A percentile compares a stretch with the other conserved stretches of the same genome.
phyloP scores from a whole-genome alignment of 1,140 invertebrate genomes.

The Drosophila trapezifrons region DNA sequence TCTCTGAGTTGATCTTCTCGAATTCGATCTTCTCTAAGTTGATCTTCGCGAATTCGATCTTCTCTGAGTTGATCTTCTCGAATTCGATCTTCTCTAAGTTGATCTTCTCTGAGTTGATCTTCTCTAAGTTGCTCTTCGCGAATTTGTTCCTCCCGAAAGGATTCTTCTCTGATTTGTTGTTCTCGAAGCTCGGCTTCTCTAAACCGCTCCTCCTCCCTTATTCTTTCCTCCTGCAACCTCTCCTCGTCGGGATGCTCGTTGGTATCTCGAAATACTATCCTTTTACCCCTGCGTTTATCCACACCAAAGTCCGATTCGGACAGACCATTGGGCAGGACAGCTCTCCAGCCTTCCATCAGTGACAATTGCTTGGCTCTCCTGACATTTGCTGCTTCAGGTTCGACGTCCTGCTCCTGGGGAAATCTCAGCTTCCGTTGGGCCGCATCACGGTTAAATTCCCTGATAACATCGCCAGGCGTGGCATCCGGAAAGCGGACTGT shows the following conservation, averaged over 20 bases:
- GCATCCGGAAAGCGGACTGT: conserved; percentile 70
- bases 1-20: conserved; percentile 24
- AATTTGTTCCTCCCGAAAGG: conserved; percentile 17
- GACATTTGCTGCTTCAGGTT: neutral
- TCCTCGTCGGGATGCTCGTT: conserved; percentile 56
- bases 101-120: conserved; percentile 11
- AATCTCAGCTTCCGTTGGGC: conserved; percentile 73
- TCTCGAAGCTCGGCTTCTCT: conserved; percentile 30
- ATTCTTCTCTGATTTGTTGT: conserved; percentile 12
- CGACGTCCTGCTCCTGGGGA: conserved; percentile 46
- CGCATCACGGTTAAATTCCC: conserved; percentile 69
- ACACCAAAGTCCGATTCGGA: conserved; percentile 35
- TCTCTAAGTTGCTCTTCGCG: conserved; percentile 9
- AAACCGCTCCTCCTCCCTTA: conserved; percentile 29
- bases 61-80: too few species aligned
- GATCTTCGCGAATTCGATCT: neutral
- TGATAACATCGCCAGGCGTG: conserved; percentile 60
- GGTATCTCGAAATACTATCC: conserved; percentile 67
- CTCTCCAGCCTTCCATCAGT: conserved; percentile 53
- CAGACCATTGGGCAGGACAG: conserved; percentile 60
- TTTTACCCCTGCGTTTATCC: conserved; percentile 59
- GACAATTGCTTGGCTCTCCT: conserved; percentile 41
- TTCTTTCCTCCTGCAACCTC: conserved; percentile 13
- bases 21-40: neutral
- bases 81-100: conserved; percentile 9